Conservation (phyloP, 2,113 vertebrate genomes). For the Osmerus mordax region DNA sequence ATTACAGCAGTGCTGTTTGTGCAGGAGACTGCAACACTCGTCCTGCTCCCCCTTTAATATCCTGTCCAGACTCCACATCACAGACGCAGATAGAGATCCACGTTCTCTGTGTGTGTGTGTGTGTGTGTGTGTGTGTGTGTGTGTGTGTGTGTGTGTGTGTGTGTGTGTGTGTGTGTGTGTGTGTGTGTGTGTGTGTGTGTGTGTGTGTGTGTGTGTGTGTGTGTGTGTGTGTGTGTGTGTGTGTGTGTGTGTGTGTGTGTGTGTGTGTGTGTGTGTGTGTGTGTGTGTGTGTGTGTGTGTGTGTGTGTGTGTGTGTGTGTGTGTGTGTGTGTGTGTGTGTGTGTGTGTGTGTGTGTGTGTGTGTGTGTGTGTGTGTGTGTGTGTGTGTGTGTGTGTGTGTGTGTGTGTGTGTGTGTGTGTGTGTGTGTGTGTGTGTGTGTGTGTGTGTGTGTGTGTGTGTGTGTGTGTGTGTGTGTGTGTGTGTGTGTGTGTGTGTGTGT, state of each 20-base stretch:
- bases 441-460: conserved; percentile 33
- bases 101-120: conserved; percentile 49
- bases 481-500: conserved; percentile 23
- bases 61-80: conserved; percentile 62
- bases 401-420: conserved; percentile 36
- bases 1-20: conserved; percentile 38
- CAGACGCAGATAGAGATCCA: conserved; percentile 49
- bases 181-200: conserved; percentile 36
- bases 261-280: conserved; percentile 23
- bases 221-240: conserved; percentile 23
- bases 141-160: conserved; percentile 37
- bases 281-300: conserved; percentile 33
- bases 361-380: conserved; percentile 33
- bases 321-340: conserved; percentile 23
- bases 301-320: conserved; percentile 35
- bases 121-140: conserved; percentile 21
- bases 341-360: conserved; percentile 36
- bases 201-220: conserved; percentile 33
- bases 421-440: conserved; percentile 23
- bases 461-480: conserved; percentile 35
- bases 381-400: conserved; percentile 23
- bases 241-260: conserved; percentile 36
- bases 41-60: conserved; percentile 60
- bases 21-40: conserved; percentile 42
- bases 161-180: conserved; percentile 23